Conservation (phyloP, 1,140 invertebrate species). For the Caenorhabditis remanei region DNA sequence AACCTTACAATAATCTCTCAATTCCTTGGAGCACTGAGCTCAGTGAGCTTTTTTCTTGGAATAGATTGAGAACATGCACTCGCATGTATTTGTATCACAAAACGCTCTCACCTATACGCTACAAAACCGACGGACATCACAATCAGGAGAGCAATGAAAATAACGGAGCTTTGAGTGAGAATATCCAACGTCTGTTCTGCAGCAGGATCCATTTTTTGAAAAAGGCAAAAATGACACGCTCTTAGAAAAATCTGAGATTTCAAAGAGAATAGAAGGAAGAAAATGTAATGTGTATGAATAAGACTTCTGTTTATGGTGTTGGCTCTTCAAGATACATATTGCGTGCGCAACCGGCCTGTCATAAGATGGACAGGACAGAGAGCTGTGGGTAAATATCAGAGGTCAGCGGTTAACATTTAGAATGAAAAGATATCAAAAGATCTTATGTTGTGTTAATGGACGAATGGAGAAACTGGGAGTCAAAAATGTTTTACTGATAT, state of each 20-base stretch:
- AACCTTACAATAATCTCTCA: background rate
- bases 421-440: conserved; percentile 31
- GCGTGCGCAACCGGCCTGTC: conserved; percentile 30
- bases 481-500: too few species aligned
- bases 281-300: conserved; percentile 12
- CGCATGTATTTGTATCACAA: background rate
- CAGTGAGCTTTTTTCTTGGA: background rate
- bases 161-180: conserved; percentile 23
- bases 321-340: conserved; percentile 4
- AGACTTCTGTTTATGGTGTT: conserved; percentile 16
- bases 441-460: background rate
- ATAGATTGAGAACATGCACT: background rate
- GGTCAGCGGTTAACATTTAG: background rate
- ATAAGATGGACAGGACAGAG: conserved; percentile 43
- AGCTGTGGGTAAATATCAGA: conserved; percentile 41
- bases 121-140: conserved; percentile 38
- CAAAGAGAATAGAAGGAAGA: background rate
- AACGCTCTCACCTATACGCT: conserved; percentile 20
- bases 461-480: too few species aligned
- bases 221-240: too few species aligned
- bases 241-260: too few species aligned
- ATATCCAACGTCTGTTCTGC: conserved; percentile 33
- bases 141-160: conserved; percentile 21
- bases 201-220: background rate
- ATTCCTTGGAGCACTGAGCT: background rate